Conservation (phyloP, 2,888 invertebrate genomes). For the Lacanobia wlatinum region DNA sequence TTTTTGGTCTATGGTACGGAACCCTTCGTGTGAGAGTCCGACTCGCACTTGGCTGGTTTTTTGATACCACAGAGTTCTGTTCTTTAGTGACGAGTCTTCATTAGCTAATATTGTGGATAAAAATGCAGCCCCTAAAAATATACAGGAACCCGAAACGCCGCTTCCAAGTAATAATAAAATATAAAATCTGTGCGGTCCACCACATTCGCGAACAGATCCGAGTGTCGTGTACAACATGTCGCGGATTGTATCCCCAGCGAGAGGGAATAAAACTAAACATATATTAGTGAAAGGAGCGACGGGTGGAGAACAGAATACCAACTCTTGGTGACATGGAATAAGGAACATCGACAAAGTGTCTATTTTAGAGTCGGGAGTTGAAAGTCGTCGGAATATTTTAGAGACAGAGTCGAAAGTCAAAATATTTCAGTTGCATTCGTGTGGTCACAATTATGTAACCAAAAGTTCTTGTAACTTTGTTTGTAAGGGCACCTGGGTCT, state of each 20-base stretch:
- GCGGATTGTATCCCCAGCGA: conserved; percentile 32
- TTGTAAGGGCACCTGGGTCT: too few relatives aligned
- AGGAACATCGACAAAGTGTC: neutral
- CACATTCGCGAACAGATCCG: conserved; percentile 50
- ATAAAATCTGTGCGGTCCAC: conserved; percentile 39
- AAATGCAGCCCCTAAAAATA: neutral
- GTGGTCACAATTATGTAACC: neutral
- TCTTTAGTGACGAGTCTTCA: too few relatives aligned
- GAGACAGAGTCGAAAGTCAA: neutral
- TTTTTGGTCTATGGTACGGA: too few relatives aligned
- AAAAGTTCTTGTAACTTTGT: too few relatives aligned
- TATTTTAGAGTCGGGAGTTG: neutral
- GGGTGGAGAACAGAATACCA: conserved; percentile 34
- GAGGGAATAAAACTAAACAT: conserved; percentile 63
- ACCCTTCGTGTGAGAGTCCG: too few relatives aligned
- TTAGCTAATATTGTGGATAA: too few relatives aligned
- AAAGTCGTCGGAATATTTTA: neutral
- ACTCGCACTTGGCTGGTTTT: too few relatives aligned
- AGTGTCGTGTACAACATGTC: conserved; percentile 57
- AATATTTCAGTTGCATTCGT: neutral
- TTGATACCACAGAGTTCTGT: too few relatives aligned
- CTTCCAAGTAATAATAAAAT: conserved; percentile 49
- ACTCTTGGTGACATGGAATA: conserved; percentile 8
- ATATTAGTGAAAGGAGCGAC: conserved; percentile 32
- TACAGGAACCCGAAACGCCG: neutral